Evolutionary conservation across 1,140 invertebrate genomes (phyloP), one percentile per base, ranked within the genome.

Genomic region (Teleopsis dalmanni): DNA sequence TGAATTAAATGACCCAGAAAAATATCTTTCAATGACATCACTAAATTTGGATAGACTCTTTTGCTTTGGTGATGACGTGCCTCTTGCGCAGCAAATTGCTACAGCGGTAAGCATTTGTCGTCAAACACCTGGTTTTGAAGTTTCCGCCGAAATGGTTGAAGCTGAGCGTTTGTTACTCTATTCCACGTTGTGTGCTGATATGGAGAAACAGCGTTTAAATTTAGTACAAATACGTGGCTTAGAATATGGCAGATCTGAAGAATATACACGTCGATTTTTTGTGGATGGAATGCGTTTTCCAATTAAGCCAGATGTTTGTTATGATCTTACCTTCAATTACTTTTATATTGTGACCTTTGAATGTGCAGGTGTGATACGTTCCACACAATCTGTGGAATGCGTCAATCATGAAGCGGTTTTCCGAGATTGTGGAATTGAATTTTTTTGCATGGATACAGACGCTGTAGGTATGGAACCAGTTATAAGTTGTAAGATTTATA

Each of bases 241-340:
- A n/a, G 4, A 34, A 16, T n/a, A n/a, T 13, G 18, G 33, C 2
- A 0, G 14, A 35, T 4, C 43, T 41, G 10, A 33, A 52, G 13
- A 35, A 34, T 0, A 18, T 18, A 51, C 27, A 11, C 58, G 60
- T 21, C 54, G 54, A 13, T 48, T 67, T 1, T 48, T 60, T 4
- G 58, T 67, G 4, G 64, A 67, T 45, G 56, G 38, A 7, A 53
- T 68, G 59, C 48, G 47, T 9, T 47, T 68, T 47, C 65, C 65
- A 0, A 56, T 69, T 0, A 53, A 53, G 14, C 41, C 59, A 0
- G 58, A 69, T 34, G 57, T 38, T 1, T 64, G 37, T 34, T 61
- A 62, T 27, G 65, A 69, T 13, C 56, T 64, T 50, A 69, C 65
- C 44, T 69, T 66, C 35, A 69, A 69, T 35, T 66, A 66, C n/a